Evolutionary conservation across 2,113 vertebrate genomes (phyloP).

Genomic region (Cichladusa arquata): DNA sequence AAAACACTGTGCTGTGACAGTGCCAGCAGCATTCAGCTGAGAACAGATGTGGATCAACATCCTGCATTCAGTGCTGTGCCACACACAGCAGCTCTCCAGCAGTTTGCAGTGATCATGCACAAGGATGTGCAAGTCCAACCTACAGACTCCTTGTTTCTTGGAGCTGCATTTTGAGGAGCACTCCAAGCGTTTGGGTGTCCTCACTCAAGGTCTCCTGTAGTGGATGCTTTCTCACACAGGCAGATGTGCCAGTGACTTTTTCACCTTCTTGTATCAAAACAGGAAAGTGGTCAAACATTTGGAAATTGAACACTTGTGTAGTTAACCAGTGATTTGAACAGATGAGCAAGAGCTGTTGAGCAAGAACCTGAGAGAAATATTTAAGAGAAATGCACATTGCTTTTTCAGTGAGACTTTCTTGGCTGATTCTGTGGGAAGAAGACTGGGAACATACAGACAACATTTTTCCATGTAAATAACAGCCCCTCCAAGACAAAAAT

Average conservation of each 20-base stretch:
- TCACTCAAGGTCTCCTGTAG: not conserved
- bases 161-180: not conserved
- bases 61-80: accelerated
- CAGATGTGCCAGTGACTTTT: not conserved
- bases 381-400: not conserved
- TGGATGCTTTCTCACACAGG: not conserved
- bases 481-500: not conserved
- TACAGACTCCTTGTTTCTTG: not conserved
- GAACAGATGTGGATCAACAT: not conserved
- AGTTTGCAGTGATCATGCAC: not conserved
- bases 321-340: not conserved
- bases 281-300: not conserved
- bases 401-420: not conserved
- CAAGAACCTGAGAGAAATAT: not conserved
- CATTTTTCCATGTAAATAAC: not conserved
- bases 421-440: not conserved
- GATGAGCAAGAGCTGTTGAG: not conserved
- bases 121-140: not conserved
- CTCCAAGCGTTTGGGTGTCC: not conserved
- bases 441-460: not conserved
- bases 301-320: not conserved
- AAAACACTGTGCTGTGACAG: not conserved
- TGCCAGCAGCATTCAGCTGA: not conserved
- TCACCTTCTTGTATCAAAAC: not conserved
- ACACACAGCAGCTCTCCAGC: not conserved